Evolutionary conservation across 1,140 invertebrate genomes (phyloP), one percentile per base, ranked within the genome.

Genomic region (Zaprionus capensis): DNA sequence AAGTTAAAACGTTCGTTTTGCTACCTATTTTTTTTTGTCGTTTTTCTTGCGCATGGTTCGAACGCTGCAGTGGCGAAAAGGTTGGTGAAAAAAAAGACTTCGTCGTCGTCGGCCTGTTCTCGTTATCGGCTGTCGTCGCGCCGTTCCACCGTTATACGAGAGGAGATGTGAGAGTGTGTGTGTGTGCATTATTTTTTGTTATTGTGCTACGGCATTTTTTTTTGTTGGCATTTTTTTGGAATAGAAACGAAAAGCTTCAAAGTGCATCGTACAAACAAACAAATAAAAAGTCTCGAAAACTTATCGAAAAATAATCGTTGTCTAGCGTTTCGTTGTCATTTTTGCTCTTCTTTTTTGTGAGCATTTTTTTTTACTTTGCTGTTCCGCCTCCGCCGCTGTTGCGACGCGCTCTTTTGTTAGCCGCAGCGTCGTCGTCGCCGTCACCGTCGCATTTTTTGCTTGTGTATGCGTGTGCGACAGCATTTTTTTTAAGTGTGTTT

Each of bases 101-200:
- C 63, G 65, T 36, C 58, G 49, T 70, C 72, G 69, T 76, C 69
- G 74, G 68, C 73, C 68, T 41, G 67, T 71, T 64, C 59, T 76
- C 73, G 73, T 76, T 76, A 76, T 76, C 73, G 73, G 69, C 56
- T 76, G 73, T 55, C 69, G 73, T 65, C 51, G 73, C 73, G 73
- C 61, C 66, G 72, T 70, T 70, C 66, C 71, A 63, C 61, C 61
- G 68, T 74, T 74, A 74, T 63, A 74, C 66, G 71, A 74, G 59
- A 34, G 31, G 31, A 34, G 31, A 34, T 56, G 24, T 59, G 38
- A n/a, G 22, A 53, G 56, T 36, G 22, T 69, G 57, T 69, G 34
- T 67, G 71, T 76, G 73, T 76, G 73, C 73, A 76, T 71, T 71
- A 65, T 71, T 76, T 76, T 76, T 76, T 76, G 73, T 76, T 72